A percentile compares a stretch with the other conserved stretches of the same genome.
Evolutionary conservation across 1,140 invertebrate species (phyloP).

Genomic region (Ceratina australensis): DNA sequence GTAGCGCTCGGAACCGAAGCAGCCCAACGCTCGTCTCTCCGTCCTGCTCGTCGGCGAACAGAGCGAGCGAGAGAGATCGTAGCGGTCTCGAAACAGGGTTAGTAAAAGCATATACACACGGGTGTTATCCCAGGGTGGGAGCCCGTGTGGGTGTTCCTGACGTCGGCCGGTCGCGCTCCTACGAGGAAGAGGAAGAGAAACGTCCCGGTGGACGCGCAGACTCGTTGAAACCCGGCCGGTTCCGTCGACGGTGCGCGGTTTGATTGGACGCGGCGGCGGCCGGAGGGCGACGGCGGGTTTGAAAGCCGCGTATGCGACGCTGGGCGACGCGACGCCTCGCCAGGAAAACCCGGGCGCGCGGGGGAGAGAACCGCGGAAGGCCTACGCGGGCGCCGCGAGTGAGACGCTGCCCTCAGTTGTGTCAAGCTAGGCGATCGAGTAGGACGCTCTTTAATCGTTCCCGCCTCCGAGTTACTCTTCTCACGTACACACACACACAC

Average conservation of each 20-base stretch:
- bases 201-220: slow-evolving; percentile 46
- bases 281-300: slow-evolving; percentile 67
- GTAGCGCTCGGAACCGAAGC: no score
- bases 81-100: slow-evolving; percentile 33
- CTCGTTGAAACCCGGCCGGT: slow-evolving; percentile 44
- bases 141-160: not conserved
- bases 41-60: no score
- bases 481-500: slow-evolving; percentile 59
- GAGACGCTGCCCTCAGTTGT: slow-evolving; percentile 73
- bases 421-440: slow-evolving; percentile 79
- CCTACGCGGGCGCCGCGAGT: slow-evolving; percentile 70
- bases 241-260: not conserved
- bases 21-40: no score
- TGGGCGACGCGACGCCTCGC: slow-evolving; percentile 44
- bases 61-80: slow-evolving; percentile 20
- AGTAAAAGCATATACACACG: slow-evolving; percentile 26
- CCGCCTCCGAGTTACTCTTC: slow-evolving; percentile 74
- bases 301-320: slow-evolving; percentile 70
- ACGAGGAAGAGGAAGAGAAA: slow-evolving; percentile 36
- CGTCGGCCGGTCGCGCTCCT: no score
- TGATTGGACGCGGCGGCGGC: slow-evolving; percentile 50
- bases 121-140: slow-evolving; percentile 33
- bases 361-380: slow-evolving; percentile 33
- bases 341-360: no score
- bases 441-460: slow-evolving; percentile 79